These are phyloP conservation scores for Iphiclides podalirius DNA, from an alignment of 2,888 invertebrate species.

Conservation along the genomic window DNA sequence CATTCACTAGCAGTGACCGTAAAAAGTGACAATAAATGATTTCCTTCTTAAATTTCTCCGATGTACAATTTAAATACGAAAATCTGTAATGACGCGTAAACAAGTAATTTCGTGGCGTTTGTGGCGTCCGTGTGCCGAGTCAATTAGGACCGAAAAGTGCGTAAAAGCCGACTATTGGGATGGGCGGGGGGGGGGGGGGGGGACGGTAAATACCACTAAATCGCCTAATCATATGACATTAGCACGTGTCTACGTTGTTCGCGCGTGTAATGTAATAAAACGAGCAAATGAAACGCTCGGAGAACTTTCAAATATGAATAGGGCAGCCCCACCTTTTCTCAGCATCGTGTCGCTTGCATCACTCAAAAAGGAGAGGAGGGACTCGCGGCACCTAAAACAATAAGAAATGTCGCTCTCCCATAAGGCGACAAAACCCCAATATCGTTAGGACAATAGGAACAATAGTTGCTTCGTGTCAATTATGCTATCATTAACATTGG, in stretches of 20 bases:
- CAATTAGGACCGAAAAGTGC: constrained; percentile 18
- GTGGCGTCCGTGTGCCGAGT: constrained; percentile 20
- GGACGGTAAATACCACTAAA: constrained; percentile 19
- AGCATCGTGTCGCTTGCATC: constrained; percentile 50
- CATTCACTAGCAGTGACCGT: too few relatives aligned
- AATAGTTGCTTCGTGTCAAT: constrained; percentile 78
- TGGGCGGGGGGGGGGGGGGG: constrained; percentile 15
- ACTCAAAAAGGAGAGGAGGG: constrained; percentile 49
- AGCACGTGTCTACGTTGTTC: constrained; percentile 26
- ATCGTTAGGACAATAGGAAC: constrained; percentile 76
- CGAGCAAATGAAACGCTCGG: constrained; percentile 30
- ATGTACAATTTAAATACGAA: constrained; percentile 5
- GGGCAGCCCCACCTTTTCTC: constrained; percentile 67
- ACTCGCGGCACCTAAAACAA: constrained; percentile 61
- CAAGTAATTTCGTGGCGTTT: constrained; percentile 9
- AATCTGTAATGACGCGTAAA: constrained; percentile 10
- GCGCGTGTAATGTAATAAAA: constrained; percentile 36
- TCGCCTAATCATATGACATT: constrained; percentile 24
- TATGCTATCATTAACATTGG: constrained; percentile 78
- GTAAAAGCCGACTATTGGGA: constrained; percentile 19
- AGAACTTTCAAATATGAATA: constrained; percentile 48
- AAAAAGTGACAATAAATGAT: too few relatives aligned
- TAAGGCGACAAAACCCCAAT: constrained; percentile 78
- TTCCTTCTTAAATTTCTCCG: too few relatives aligned
- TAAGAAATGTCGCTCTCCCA: constrained; percentile 64